Conservation (phyloP, 2,797 vertebrate species). For the Mus spretus region DNA sequence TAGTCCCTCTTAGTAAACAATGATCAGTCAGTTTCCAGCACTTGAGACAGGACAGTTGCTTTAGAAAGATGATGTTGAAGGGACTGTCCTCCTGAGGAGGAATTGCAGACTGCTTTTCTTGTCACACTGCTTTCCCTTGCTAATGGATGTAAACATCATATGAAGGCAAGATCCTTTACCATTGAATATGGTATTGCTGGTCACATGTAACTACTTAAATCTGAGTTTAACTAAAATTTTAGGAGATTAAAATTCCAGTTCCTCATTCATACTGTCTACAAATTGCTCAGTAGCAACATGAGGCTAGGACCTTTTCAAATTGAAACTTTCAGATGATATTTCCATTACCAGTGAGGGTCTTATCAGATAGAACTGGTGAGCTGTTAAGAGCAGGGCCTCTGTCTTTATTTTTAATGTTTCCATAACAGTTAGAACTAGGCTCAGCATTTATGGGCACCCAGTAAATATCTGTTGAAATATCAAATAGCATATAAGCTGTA, state of each 20-base stretch:
- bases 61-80: background rate
- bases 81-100: background rate
- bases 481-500: background rate
- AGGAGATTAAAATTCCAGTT: conserved; percentile 17
- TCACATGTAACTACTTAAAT: conserved; percentile 19
- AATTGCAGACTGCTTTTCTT: background rate
- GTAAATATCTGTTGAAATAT: background rate
- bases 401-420: conserved; percentile 22
- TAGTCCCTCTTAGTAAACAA: background rate
- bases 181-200: background rate
- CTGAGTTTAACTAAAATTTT: conserved; percentile 13
- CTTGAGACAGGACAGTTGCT: conserved; percentile 27
- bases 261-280: background rate
- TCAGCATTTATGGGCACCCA: background rate
- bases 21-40: background rate
- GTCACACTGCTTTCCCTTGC: background rate
- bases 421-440: background rate
- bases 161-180: background rate
- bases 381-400: background rate
- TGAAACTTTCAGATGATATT: background rate
- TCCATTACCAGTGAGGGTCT: background rate
- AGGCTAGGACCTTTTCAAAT: background rate
- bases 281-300: background rate
- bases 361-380: background rate
- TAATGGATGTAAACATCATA: background rate